A percentile compares a stretch with the other conserved stretches of the same genome.
Conservation (phyloP, 64 coral and sea anemone species). For the Montipora capricornis region DNA sequence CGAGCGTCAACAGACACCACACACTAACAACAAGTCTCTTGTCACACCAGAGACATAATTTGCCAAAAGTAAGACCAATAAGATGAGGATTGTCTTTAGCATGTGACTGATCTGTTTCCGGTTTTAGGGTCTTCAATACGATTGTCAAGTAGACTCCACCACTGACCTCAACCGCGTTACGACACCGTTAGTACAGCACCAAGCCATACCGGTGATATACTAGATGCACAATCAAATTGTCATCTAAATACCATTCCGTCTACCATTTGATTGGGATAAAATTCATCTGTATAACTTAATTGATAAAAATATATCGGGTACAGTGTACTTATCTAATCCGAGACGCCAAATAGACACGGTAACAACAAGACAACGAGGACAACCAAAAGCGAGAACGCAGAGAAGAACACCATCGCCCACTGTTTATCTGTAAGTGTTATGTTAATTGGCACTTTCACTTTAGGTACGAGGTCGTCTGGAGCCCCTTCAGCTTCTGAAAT, state of each 20-base stretch:
- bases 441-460: conserved; percentile 9
- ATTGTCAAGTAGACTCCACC: too few species aligned
- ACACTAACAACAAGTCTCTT: too few species aligned
- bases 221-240: background rate
- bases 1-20: too few species aligned
- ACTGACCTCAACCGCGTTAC: too few species aligned
- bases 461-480: background rate
- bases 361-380: conserved; percentile 71
- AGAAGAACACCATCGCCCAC: conserved; percentile 91
- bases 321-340: background rate
- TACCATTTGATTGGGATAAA: background rate
- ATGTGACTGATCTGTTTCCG: too few species aligned
- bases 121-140: too few species aligned
- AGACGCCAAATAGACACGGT: conserved; percentile 70
- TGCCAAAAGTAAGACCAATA: too few species aligned
- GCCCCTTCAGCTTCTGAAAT: conserved; percentile 52
- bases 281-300: background rate
- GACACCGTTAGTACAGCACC: too few species aligned
- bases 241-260: background rate
- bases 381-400: conserved; percentile 73
- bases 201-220: too few species aligned
- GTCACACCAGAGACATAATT: too few species aligned
- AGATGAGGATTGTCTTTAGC: too few species aligned
- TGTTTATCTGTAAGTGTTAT: conserved; percentile 81
- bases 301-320: conserved; percentile 1